Evolutionary conservation across 2,113 vertebrate species (phyloP).

Genomic region (Accipiter virgatus): DNA sequence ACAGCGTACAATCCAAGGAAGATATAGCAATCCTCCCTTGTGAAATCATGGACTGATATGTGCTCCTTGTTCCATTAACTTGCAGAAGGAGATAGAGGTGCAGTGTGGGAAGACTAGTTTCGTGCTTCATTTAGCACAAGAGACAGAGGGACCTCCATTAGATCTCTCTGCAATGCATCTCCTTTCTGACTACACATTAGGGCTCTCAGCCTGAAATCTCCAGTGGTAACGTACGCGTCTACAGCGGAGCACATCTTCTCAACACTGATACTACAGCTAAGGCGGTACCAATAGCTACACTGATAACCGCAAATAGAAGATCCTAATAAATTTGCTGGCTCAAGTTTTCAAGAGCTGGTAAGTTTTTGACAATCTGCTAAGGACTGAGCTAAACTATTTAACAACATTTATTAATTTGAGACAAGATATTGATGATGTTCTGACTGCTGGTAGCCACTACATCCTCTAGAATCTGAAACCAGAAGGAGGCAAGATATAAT

Average conservation of each 20-base stretch:
- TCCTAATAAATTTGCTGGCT: background rate
- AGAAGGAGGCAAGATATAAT: background rate
- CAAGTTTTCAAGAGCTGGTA: background rate
- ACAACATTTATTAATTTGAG: background rate
- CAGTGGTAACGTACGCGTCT: background rate
- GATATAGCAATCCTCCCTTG: background rate
- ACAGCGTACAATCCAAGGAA: background rate
- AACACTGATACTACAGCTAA: background rate
- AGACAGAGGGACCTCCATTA: slow-evolving; percentile 39
- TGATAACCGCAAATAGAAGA: background rate
- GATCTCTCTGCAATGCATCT: slow-evolving; percentile 12
- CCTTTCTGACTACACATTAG: background rate
- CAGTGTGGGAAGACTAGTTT: slow-evolving; percentile 9
- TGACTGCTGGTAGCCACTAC: background rate
- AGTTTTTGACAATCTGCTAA: background rate
- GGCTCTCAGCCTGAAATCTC: slow-evolving; percentile 1
- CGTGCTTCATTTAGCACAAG: slow-evolving; percentile 43
- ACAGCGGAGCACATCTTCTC: background rate
- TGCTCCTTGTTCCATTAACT: slow-evolving; percentile 20
- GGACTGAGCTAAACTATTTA: background rate
- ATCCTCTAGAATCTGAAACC: background rate
- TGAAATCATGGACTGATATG: background rate
- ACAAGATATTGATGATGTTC: background rate
- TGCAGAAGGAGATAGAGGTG: background rate
- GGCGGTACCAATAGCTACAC: background rate